Evolutionary conservation across 2,113 vertebrate species (phyloP).

Genomic region (Mixornis gularis): DNA sequence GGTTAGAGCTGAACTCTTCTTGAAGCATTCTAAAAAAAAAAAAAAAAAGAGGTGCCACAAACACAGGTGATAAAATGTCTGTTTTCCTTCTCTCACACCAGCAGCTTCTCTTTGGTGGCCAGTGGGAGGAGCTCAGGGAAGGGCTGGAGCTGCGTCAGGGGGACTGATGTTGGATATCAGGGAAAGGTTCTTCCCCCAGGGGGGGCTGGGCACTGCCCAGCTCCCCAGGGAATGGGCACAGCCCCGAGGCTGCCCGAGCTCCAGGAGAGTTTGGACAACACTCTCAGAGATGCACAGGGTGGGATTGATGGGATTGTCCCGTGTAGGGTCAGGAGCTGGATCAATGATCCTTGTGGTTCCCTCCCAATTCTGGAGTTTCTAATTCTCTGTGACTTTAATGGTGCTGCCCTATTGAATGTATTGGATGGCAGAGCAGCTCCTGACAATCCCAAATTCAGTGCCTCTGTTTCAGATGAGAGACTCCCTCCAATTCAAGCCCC

Average conservation of each 20-base stretch:
- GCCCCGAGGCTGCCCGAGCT: fast-evolving
- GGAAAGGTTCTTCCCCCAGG: fast-evolving
- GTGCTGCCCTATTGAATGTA: not conserved
- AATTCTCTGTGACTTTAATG: not conserved
- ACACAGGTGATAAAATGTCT: not conserved
- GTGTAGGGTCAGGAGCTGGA: fast-evolving
- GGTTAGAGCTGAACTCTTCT: not conserved
- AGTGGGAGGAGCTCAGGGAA: not conserved
- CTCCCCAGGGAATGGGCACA: not conserved
- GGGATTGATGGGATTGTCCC: not conserved
- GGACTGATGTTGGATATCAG: not conserved
- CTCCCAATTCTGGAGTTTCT: not conserved
- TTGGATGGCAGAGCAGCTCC: not conserved
- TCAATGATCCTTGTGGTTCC: no score
- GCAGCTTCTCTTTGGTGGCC: not conserved
- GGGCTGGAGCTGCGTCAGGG: fast-evolving
- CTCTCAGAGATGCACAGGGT: not conserved
- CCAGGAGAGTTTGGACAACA: fast-evolving
- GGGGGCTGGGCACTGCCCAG: not conserved
- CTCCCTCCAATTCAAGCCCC: fast-evolving
- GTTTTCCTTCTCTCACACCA: not conserved
- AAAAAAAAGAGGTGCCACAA: not conserved
- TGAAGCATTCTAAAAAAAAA: not conserved
- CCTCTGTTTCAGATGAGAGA: not conserved
- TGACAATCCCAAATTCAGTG: not conserved